Evolutionary conservation across 2,113 vertebrate species (phyloP).

Genomic region (Chelonoidis abingdonii): DNA sequence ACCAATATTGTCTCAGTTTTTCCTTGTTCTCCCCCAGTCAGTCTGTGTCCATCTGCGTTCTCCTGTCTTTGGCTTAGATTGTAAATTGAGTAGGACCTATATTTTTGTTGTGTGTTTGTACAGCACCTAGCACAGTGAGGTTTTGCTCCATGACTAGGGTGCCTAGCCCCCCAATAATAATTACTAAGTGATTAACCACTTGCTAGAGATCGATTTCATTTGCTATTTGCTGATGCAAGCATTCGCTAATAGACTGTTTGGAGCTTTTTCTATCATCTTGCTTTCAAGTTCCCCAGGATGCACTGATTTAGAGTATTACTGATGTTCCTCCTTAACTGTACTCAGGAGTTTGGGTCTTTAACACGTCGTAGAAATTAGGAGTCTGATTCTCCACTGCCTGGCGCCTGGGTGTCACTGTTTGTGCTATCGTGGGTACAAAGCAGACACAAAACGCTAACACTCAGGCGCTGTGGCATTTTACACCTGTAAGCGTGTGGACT

Average conservation of each 20-base stretch:
- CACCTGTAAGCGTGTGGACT: no score
- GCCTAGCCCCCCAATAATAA: neutral
- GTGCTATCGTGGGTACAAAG: neutral
- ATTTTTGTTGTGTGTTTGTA: neutral
- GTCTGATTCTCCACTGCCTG: neutral
- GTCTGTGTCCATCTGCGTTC: neutral
- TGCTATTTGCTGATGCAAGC: neutral
- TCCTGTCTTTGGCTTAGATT: neutral
- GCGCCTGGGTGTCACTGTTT: neutral
- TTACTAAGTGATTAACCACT: neutral
- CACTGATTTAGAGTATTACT: neutral
- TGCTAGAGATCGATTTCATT: neutral
- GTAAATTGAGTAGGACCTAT: neutral
- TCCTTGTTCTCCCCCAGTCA: neutral
- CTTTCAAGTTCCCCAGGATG: neutral
- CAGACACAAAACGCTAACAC: neutral
- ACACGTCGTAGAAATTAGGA: neutral
- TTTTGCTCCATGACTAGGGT: neutral
- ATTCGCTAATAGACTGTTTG: neutral
- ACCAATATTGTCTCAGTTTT: neutral
- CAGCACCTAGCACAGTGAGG: neutral
- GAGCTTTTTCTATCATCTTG: neutral
- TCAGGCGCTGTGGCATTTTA: neutral
- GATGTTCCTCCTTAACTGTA: neutral
- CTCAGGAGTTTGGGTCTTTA: neutral